Conservation (phyloP, 2,797 vertebrate species). For the Micropoecilia bifurca region DNA sequence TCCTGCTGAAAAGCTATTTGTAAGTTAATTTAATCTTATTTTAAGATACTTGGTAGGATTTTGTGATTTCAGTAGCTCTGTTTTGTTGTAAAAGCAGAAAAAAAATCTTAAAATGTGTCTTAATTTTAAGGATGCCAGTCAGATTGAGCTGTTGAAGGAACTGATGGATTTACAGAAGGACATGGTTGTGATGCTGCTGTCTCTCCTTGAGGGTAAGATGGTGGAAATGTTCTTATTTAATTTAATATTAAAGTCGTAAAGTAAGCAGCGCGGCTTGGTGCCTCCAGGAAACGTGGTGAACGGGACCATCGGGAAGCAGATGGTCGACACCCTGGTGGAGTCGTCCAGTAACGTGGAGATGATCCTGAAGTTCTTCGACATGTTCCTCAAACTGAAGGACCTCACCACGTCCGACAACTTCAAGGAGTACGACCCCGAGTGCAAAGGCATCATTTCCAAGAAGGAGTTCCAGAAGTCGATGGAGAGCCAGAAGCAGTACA, state of each 20-base stretch:
- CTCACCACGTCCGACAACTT: constrained; percentile 94
- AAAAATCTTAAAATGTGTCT: background rate
- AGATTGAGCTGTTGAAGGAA: constrained; percentile 95
- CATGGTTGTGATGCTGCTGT: constrained; percentile 97
- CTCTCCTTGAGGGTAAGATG: constrained; percentile 92
- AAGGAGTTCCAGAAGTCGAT: constrained; percentile 97
- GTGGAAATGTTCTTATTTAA: background rate
- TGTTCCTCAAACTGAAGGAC: constrained; percentile 97
- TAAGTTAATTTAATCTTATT: too few species aligned
- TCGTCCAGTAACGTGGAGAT: constrained; percentile 97
- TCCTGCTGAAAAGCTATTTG: too few species aligned
- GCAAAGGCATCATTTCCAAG: constrained; percentile 94
- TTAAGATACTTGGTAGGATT: too few species aligned
- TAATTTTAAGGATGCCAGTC: constrained; percentile 90
- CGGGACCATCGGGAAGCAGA: constrained; percentile 97
- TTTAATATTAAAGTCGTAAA: background rate
- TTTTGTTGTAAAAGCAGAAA: background rate
- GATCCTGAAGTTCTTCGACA: constrained; percentile 98
- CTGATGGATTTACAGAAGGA: constrained; percentile 98
- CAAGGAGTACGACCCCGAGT: constrained; percentile 93
- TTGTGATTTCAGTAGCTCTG: background rate
- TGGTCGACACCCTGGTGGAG: constrained; percentile 97
- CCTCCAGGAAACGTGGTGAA: constrained; percentile 93
- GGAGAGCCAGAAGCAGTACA: constrained; percentile 98
- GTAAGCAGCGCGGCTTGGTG: background rate